These are phyloP conservation scores for Lepisosteus osseus DNA, from an alignment of 2,113 vertebrate genomes.

Conservation along the genomic window DNA sequence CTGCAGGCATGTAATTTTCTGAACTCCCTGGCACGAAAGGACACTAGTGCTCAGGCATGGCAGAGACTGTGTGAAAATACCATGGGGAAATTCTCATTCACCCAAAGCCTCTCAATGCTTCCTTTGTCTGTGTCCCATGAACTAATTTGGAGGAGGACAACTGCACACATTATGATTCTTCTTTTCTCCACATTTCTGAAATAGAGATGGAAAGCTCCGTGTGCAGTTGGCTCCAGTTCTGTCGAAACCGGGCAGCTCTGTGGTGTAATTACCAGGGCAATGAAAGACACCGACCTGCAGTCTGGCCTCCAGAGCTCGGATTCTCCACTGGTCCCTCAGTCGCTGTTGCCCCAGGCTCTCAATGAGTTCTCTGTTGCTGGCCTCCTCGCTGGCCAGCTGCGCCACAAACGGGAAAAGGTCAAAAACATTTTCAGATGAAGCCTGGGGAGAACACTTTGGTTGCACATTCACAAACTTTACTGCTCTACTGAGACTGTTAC, in stretches of 20 bases:
- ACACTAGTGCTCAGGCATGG: not conserved
- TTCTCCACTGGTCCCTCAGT: slow-evolving; percentile 8
- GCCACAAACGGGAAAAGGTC: slow-evolving; percentile 15
- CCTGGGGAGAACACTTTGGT: too few relatives aligned
- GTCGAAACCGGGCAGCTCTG: not conserved
- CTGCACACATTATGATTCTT: slow-evolving; percentile 6
- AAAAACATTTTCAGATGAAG: not conserved
- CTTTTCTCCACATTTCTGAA: not conserved
- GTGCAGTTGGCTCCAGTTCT: not conserved
- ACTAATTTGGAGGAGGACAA: not conserved
- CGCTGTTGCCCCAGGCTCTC: slow-evolving; percentile 12
- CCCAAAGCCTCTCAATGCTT: slow-evolving; percentile 17
- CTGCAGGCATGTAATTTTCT: too few relatives aligned
- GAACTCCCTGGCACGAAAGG: not conserved
- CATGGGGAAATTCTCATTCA: not conserved
- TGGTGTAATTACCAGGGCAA: not conserved
- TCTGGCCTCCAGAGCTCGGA: not conserved
- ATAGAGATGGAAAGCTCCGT: slow-evolving; percentile 16
- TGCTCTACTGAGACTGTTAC: too few relatives aligned
- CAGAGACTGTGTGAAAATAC: not conserved
- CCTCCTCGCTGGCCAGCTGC: slow-evolving; percentile 29
- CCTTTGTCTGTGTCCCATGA: slow-evolving; percentile 14
- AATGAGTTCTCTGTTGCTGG: not conserved
- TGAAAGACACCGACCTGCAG: slow-evolving; percentile 21
- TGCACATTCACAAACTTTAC: too few relatives aligned